Conservation (phyloP, 2,113 vertebrate species). For the Corydoras sp. region DNA sequence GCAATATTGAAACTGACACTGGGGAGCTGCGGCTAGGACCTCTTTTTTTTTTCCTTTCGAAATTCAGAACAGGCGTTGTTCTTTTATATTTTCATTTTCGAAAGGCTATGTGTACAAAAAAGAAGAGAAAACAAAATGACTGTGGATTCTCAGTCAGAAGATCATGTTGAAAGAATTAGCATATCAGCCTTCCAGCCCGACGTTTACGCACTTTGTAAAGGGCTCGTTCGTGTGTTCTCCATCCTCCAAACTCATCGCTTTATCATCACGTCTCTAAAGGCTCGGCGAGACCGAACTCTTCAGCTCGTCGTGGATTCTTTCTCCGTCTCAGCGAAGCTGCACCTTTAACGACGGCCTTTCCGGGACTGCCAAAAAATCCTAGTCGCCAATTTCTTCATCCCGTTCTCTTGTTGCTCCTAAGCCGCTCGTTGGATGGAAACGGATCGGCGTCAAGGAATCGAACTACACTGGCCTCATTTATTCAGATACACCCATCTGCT, state of each 20-base stretch:
- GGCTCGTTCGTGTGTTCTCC: conserved; percentile 45
- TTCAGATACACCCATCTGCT: background rate
- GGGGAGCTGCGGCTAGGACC: conserved; percentile 46
- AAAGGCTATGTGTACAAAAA: no score
- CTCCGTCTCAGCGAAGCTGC: background rate
- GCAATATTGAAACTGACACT: conserved; percentile 55
- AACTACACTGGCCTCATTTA: conserved; percentile 36
- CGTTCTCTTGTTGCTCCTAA: conserved; percentile 31
- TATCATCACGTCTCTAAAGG: conserved; percentile 19
- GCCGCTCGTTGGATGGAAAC: conserved; percentile 47
- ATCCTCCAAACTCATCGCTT: conserved; percentile 15
- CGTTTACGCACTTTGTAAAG: conserved; percentile 71
- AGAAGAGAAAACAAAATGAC: no score
- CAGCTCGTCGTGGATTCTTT: background rate
- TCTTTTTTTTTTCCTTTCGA: conserved; percentile 39
- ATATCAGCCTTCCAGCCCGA: conserved; percentile 77
- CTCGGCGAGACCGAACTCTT: background rate
- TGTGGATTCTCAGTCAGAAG: no score
- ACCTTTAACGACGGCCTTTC: conserved; percentile 2
- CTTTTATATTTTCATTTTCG: no score
- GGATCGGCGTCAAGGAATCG: conserved; percentile 16
- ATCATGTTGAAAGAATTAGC: conserved; percentile 45
- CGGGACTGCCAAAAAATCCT: conserved; percentile 67
- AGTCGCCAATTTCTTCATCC: conserved; percentile 47
- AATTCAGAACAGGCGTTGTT: no score